Percentiles rank a stretch among this genome's conserved stretches.
Conservation (phyloP, 2,797 vertebrate genomes). For the Syngnathus acus region DNA sequence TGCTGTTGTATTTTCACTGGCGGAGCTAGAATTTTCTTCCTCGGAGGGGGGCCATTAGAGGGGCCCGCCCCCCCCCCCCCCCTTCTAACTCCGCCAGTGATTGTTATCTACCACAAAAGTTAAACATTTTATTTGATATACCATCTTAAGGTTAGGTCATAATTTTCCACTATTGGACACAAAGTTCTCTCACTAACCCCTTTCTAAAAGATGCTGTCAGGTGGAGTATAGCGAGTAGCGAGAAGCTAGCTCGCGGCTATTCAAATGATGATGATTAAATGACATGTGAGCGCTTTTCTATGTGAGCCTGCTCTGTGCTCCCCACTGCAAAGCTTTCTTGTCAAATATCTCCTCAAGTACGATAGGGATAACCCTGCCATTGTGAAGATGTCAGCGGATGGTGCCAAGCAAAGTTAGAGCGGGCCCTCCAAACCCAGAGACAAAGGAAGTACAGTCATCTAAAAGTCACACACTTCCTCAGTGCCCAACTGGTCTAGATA, state of each 20-base stretch:
- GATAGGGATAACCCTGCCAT: not conserved
- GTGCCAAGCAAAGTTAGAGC: slow-evolving; percentile 13
- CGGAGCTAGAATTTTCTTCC: no score
- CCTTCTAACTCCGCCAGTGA: no score
- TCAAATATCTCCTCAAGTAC: not conserved
- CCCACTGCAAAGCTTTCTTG: not conserved
- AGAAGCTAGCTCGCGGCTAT: not conserved
- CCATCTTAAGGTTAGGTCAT: slow-evolving; percentile 13
- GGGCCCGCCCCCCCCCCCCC: no score
- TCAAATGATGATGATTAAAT: not conserved
- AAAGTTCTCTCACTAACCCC: not conserved
- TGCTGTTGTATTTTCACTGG: not conserved
- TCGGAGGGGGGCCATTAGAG: no score
- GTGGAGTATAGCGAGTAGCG: not conserved
- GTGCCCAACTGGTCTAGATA: slow-evolving; percentile 12
- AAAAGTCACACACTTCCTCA: slow-evolving; percentile 19
- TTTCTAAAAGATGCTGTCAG: not conserved
- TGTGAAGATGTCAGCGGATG: slow-evolving; percentile 17
- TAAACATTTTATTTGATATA: slow-evolving; percentile 7
- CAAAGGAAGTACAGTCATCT: slow-evolving; percentile 12
- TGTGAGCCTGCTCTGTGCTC: slow-evolving; percentile 2
- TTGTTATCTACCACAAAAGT: slow-evolving; percentile 2
- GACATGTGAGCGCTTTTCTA: slow-evolving; percentile 1
- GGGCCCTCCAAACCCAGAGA: slow-evolving; percentile 2
- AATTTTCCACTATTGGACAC: slow-evolving; percentile 13